Conservation (phyloP, 2,888 invertebrate species). For the Cryptocephalus moraei region DNA sequence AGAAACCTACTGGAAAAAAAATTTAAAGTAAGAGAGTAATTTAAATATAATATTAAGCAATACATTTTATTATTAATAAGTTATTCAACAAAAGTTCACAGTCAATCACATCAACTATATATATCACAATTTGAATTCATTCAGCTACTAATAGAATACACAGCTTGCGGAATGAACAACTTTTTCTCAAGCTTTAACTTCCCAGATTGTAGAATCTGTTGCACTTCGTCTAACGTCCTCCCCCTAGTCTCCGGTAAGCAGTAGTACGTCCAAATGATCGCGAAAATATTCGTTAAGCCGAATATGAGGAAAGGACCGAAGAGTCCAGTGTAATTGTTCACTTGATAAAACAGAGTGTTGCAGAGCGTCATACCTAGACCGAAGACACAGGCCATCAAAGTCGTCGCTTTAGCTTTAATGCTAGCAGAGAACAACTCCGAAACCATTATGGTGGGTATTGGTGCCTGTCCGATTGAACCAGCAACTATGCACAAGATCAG, state of each 20-base stretch:
- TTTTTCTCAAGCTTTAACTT: too few relatives aligned
- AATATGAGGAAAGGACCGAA: slow-evolving; percentile 28
- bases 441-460: slow-evolving; percentile 26
- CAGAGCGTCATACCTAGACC: slow-evolving; percentile 16
- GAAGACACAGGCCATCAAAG: slow-evolving; percentile 21
- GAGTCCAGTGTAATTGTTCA: slow-evolving; percentile 24
- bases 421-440: slow-evolving; percentile 29
- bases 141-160: too few relatives aligned
- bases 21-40: too few relatives aligned
- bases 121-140: too few relatives aligned
- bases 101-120: too few relatives aligned
- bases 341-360: slow-evolving; percentile 26
- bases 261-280: slow-evolving; percentile 22
- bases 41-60: too few relatives aligned
- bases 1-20: too few relatives aligned
- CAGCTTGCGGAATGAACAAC: too few relatives aligned
- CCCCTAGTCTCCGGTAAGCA: slow-evolving; percentile 33
- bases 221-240: slow-evolving; percentile 33
- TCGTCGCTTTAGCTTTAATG: slow-evolving; percentile 27
- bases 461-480: slow-evolving; percentile 22
- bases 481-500: slow-evolving; percentile 22
- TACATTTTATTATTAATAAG: too few relatives aligned
- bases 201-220: slow-evolving; percentile 16
- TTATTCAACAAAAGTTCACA: too few relatives aligned
- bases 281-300: slow-evolving; percentile 19